A percentile compares a stretch with the other conserved stretches of the same genome.
Conservation (phyloP, 2,888 invertebrate species). For the Stictocephala bisonia region DNA sequence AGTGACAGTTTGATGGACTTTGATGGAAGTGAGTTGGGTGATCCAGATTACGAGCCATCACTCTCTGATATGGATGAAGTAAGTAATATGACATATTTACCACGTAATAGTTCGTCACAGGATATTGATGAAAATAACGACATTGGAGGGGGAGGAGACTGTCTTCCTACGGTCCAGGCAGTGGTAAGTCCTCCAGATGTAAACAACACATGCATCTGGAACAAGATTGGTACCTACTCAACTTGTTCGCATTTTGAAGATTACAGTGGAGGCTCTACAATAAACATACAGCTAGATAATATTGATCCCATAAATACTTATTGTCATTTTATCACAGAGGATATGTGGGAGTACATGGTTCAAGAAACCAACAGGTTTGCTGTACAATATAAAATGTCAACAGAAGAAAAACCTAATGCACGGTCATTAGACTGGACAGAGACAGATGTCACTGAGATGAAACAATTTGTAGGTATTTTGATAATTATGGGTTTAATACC, state of each 20-base stretch:
- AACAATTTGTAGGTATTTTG: constrained; percentile 4
- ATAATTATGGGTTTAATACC: constrained; percentile 13
- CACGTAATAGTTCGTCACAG: no score
- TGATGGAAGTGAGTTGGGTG: no score
- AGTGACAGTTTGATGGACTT: no score
- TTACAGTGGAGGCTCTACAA: not conserved
- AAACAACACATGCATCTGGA: no score
- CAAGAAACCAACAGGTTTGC: constrained; percentile 9
- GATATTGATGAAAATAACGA: no score
- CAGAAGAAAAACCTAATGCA: not conserved
- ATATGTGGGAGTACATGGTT: constrained; percentile 10
- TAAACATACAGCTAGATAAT: not conserved
- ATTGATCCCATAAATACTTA: not conserved
- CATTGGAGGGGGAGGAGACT: no score
- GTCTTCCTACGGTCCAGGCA: no score
- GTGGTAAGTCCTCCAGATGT: no score
- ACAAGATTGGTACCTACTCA: no score
- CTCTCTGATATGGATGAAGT: no score
- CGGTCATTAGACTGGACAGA: not conserved
- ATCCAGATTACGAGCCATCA: no score
- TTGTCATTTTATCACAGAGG: constrained; percentile 3
- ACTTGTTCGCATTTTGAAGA: constrained; percentile 8
- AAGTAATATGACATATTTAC: no score
- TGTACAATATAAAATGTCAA: not conserved
- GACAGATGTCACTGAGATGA: not conserved